Conservation (phyloP, 1,140 invertebrate genomes). For the Trichonephila clavata region DNA sequence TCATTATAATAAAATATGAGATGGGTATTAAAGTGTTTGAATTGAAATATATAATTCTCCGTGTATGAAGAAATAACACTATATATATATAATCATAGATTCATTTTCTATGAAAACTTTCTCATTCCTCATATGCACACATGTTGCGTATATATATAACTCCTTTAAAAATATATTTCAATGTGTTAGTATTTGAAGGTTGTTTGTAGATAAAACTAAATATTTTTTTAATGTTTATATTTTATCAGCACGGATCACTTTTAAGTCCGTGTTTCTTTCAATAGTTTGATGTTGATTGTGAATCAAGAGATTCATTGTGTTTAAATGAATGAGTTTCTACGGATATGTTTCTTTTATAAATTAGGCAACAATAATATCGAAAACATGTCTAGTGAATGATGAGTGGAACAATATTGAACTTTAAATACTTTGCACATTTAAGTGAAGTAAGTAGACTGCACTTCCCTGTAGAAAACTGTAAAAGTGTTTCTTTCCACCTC, state of each 20-base stretch:
- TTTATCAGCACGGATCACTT: not conserved
- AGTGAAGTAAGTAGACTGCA: constrained; percentile 35
- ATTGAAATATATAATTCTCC: not conserved
- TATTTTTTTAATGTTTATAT: constrained; percentile 71
- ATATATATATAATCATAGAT: not conserved
- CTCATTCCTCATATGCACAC: not conserved
- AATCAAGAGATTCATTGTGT: not conserved
- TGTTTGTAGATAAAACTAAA: not conserved
- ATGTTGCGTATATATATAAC: not conserved
- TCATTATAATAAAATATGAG: not conserved
- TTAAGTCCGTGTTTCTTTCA: constrained; percentile 12
- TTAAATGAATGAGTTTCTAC: not conserved
- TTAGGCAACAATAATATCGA: constrained; percentile 70
- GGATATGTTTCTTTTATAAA: constrained; percentile 35
- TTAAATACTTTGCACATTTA: constrained; percentile 28
- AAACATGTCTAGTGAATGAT: constrained; percentile 72
- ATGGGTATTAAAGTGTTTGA: not conserved
- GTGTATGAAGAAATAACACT: not conserved
- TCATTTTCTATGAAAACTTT: constrained; percentile 13
- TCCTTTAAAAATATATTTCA: constrained; percentile 5
- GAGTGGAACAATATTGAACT: not conserved
- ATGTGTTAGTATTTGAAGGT: constrained; percentile 32
- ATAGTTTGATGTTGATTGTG: not conserved
- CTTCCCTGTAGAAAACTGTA: constrained; percentile 24
- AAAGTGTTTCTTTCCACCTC: not conserved